Evolutionary conservation across 2,888 invertebrate genomes (phyloP).

Genomic region (Yponomeuta sedellus): DNA sequence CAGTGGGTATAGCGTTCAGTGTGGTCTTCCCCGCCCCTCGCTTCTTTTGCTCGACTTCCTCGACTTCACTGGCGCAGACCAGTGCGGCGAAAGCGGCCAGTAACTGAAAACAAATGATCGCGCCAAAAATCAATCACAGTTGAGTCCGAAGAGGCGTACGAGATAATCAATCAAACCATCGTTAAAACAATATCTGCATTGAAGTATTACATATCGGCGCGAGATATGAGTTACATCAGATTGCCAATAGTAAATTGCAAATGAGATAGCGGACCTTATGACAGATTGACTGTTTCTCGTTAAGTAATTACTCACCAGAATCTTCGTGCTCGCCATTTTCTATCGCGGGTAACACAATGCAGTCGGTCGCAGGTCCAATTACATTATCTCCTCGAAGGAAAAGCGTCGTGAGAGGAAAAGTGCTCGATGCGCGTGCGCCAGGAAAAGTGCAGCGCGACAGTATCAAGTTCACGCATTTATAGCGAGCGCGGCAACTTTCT

Average conservation of each 20-base stretch:
- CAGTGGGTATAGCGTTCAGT: constrained; percentile 58
- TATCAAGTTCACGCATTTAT: constrained; percentile 74
- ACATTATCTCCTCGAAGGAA: constrained; percentile 49
- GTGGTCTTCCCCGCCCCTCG: constrained; percentile 56
- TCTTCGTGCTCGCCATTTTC: constrained; percentile 50
- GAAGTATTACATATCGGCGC: constrained; percentile 16
- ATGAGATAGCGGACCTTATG: background rate
- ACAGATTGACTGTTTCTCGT: background rate
- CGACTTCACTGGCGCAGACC: constrained; percentile 51
- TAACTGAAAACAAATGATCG: constrained; percentile 46
- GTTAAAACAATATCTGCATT: constrained; percentile 4
- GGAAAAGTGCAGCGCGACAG: constrained; percentile 58
- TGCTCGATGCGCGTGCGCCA: constrained; percentile 46
- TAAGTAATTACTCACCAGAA: constrained; percentile 50
- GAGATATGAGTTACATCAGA: background rate
- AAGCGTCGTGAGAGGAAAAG: constrained; percentile 59
- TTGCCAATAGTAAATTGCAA: constrained; percentile 6
- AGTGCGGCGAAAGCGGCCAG: constrained; percentile 49
- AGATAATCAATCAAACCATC: constrained; percentile 36
- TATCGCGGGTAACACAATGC: constrained; percentile 15
- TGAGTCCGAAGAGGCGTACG: constrained; percentile 31
- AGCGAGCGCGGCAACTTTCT: constrained; percentile 65
- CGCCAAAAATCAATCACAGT: constrained; percentile 35
- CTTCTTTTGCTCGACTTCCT: constrained; percentile 64
- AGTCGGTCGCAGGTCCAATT: constrained; percentile 30